Base-by-base conservation (phyloP, 2,888 invertebrate species). In the Callimorpha dominula region DNA sequence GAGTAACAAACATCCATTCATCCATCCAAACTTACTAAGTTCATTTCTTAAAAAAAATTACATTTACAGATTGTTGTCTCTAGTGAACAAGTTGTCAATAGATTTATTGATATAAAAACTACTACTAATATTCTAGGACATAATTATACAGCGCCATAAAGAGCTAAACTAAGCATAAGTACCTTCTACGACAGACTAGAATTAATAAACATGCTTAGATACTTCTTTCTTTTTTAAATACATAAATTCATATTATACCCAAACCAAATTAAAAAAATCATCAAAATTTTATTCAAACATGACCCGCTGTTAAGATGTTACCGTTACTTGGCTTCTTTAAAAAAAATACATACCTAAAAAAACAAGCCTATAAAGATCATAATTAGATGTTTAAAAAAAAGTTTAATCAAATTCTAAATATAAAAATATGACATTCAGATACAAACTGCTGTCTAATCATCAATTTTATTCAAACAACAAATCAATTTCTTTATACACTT, bases 401-500 rank as follows among this genome's bases (percentile, higher is more conserved):
- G 17, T 64, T n/a, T 49, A n/a, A 49, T 43, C 20, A 57, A 60
- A 15, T 20, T 60, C 15, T 15, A 46, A 57, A 54, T 57, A 20
- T 20, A 42, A 60, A 43, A 49, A 46, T 31, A 46, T 40, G 54
- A 65, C 40, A 50, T 60, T 17, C 8, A 52, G 52, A 46, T 14
- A 46, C 46, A 68, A 31, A 46, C 15, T 60, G 17, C 43, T 31
- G 46, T 46, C 60, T 43, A 57, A 60, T 70, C 67, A 70, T 60
- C 50, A 64, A 71, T 64, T 68, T 65, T 43, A 65, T 65, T 62
- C 68, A 65, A 31, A 60, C 60, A 31, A 60, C 14, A 31, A 71
- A 71, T 74, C 71, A 69, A 68, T 71, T 74, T 68, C n/a, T 50
- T n/a, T n/a, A n/a, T n/a, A 63, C 49, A 73, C 64, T 74, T 72